Evolutionary conservation across 2,888 invertebrate species (phyloP), one percentile per base, ranked within the genome.

Genomic region (Eupithecia vulgata): DNA sequence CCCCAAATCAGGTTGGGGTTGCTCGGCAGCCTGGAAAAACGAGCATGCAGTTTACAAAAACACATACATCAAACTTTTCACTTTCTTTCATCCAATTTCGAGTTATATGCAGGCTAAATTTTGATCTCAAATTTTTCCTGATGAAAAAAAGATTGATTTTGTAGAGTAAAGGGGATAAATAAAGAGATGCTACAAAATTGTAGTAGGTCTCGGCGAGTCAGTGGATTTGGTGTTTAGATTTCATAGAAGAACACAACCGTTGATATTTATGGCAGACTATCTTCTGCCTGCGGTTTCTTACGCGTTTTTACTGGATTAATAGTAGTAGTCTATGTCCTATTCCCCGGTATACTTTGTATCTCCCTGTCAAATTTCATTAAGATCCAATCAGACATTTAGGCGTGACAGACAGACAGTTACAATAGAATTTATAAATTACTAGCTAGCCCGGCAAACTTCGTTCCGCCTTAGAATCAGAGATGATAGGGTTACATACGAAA

Each of bases 1-100:
- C 8, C 93, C 93, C 69, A 94, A 86, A 76, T 95, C 95, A 52
- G 95, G 94, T 77, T 96, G 96, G 73, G 97, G 97, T 88, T 96
- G 97, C 87, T 97, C 97, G 70, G 97, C 89, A 45, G 92, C 94
- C 94, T 94, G 84, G 1, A 75, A 76, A 17, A 25, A 40, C 69
- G 71, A 37, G 13, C 6, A 12, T 35, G 12, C 1, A 64, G 21
- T 35, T n/a, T n/a, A 64, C 12, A 64, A n/a, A 34, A 8, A 35
- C 21, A 64, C 17, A 34, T 45, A 17, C n/a, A 7, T 6, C 45
- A 7, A 45, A 7, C 6, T 13, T n/a, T 45, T n/a, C 17, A 45
- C 17, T 45, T 45, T 17, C 42, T 45, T 45, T 17, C 6, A 17
- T 6, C 42, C 17, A 45, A 1, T 45, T 17, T 2, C 8, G 8